A percentile compares a stretch with the other conserved stretches of the same genome.
These are phyloP conservation scores for Monarcha castaneiventris DNA, from an alignment of 2,113 vertebrate species.

Conservation along the genomic window DNA sequence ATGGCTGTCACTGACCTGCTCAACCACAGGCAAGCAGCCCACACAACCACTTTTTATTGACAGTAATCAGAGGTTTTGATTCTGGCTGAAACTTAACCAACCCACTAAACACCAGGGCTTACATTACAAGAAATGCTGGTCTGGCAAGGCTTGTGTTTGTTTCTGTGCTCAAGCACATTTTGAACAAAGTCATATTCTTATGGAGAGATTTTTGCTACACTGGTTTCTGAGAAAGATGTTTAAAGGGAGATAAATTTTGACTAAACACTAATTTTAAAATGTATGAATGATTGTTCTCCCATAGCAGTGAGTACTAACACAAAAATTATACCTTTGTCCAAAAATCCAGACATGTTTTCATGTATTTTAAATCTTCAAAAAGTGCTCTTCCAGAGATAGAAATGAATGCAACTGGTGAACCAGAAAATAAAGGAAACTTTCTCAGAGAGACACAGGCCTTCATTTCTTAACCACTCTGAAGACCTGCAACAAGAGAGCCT, in stretches of 20 bases:
- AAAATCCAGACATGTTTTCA: background rate
- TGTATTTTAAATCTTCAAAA: background rate
- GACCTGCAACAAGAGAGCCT: background rate
- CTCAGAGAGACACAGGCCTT: background rate
- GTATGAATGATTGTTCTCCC: background rate
- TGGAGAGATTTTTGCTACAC: background rate
- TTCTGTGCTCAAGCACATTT: background rate
- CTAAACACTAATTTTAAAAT: background rate
- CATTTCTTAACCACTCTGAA: background rate
- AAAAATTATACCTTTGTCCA: background rate
- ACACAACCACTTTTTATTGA: background rate
- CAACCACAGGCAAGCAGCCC: background rate
- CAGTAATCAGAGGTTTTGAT: background rate
- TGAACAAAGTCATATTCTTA: background rate
- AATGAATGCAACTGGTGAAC: background rate
- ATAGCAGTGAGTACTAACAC: background rate
- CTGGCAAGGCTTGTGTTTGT: background rate
- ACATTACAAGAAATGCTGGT: background rate
- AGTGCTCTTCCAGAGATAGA: background rate
- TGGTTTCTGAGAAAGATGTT: background rate
- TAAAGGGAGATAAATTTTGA: background rate
- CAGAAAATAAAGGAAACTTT: background rate
- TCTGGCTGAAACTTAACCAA: background rate
- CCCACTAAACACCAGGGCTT: background rate
- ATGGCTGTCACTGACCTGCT: background rate